Conservation (phyloP, 2,113 vertebrate species). For the Collichthys lucidus region DNA sequence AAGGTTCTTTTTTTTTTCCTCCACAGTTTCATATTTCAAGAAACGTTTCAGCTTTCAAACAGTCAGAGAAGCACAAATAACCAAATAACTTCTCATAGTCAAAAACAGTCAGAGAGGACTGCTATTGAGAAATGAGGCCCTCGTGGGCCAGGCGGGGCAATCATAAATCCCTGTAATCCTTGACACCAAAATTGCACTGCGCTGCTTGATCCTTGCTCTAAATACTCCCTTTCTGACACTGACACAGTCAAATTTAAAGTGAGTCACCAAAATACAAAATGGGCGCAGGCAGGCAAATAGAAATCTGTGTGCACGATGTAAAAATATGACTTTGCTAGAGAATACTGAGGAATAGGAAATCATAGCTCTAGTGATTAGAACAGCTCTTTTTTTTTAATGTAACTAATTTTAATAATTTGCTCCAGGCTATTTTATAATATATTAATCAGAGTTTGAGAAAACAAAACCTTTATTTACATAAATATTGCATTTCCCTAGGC, state of each 20-base stretch:
- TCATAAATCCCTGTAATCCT: constrained; percentile 49
- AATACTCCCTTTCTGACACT: constrained; percentile 16
- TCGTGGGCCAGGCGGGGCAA: background rate
- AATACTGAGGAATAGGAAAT: background rate
- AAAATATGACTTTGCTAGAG: background rate
- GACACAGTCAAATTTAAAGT: constrained; percentile 33
- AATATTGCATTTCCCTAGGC: constrained; percentile 3
- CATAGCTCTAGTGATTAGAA: background rate
- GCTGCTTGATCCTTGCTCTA: constrained; percentile 33
- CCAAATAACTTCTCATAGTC: background rate
- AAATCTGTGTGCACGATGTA: background rate
- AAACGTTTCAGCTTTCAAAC: background rate
- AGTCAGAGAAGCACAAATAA: background rate
- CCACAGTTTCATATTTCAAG: background rate
- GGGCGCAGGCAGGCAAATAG: background rate
- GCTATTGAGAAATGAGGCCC: constrained; percentile 2
- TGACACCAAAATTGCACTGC: constrained; percentile 32
- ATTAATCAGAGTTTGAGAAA: background rate
- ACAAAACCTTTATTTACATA: constrained; percentile 5
- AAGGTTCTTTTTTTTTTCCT: background rate
- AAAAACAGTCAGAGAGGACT: background rate
- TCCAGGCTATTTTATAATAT: background rate
- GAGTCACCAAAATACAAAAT: background rate
- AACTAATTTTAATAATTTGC: background rate
- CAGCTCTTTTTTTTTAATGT: background rate